Evolutionary conservation across 2,797 vertebrate species (phyloP).

Genomic region (Diplodus sargus): DNA sequence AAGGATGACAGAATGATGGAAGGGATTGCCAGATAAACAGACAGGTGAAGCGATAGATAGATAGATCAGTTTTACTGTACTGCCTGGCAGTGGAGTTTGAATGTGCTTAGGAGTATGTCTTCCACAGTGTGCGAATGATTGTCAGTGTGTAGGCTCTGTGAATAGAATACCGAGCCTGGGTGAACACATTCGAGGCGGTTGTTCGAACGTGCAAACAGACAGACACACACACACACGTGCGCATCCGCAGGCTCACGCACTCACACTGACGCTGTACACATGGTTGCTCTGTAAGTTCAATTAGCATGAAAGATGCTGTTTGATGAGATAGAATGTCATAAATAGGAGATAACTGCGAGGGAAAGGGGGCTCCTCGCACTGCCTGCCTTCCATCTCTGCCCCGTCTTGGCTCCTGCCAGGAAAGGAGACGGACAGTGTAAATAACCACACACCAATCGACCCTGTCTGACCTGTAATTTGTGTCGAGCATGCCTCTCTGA

Average conservation of each 20-base stretch:
- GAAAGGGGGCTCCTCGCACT: constrained; percentile 14
- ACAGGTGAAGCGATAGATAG: constrained; percentile 70
- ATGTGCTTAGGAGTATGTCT: constrained; percentile 64
- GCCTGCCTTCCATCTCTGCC: constrained; percentile 22
- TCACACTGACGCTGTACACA: constrained; percentile 50
- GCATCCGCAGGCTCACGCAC: constrained; percentile 20
- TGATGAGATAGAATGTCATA: constrained; percentile 78
- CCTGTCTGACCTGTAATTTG: constrained; percentile 65
- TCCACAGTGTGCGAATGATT: constrained; percentile 56
- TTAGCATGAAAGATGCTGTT: constrained; percentile 83
- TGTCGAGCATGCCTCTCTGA: constrained; percentile 65
- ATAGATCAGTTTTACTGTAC: constrained; percentile 71
- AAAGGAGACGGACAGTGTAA: constrained; percentile 48
- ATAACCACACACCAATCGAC: constrained; percentile 47
- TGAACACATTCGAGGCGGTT: constrained; percentile 65
- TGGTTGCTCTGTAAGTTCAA: constrained; percentile 81
- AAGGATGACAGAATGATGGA: constrained; percentile 72
- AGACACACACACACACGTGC: not conserved
- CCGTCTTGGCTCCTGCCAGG: constrained; percentile 44
- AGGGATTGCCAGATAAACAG: constrained; percentile 72
- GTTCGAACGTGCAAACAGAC: constrained; percentile 49
- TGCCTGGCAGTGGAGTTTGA: constrained; percentile 60
- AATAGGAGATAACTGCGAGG: constrained; percentile 69
- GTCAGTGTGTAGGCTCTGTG: constrained; percentile 61
- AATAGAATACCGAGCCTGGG: constrained; percentile 64